Evolutionary conservation across 2,113 vertebrate genomes (phyloP).

Genomic region (Theristicus caerulescens): DNA sequence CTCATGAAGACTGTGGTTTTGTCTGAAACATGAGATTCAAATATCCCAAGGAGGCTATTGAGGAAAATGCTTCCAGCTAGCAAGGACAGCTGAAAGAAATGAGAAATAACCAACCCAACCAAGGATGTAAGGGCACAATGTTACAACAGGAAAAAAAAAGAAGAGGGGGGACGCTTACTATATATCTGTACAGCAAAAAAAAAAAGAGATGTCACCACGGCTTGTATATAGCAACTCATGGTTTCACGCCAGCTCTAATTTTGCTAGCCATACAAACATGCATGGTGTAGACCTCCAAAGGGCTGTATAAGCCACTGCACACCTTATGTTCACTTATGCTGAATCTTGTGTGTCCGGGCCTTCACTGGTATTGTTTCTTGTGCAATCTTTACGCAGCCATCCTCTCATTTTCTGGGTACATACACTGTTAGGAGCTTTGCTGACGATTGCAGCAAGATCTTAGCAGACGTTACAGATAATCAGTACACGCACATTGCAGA

Average conservation of each 20-base stretch:
- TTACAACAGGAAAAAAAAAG: background rate
- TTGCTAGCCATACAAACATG: background rate
- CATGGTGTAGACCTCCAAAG: background rate
- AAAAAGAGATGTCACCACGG: background rate
- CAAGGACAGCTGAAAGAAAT: background rate
- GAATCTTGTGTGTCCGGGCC: background rate
- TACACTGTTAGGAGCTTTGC: background rate
- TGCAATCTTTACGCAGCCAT: background rate
- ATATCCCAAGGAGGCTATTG: background rate
- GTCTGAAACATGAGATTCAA: background rate
- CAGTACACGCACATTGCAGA: background rate
- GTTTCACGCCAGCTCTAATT: background rate
- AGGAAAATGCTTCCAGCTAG: background rate
- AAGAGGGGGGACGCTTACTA: fast-evolving
- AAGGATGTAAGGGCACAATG: background rate
- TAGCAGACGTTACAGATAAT: background rate
- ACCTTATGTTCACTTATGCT: fast-evolving
- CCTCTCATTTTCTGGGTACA: background rate
- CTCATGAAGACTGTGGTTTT: background rate
- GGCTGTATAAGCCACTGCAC: background rate
- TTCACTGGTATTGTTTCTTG: background rate
- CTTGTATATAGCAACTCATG: background rate
- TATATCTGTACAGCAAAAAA: background rate
- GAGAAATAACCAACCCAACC: background rate
- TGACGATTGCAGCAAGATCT: background rate